Conservation (phyloP, 2,888 invertebrate species). For the Drosophila atroscutellata region DNA sequence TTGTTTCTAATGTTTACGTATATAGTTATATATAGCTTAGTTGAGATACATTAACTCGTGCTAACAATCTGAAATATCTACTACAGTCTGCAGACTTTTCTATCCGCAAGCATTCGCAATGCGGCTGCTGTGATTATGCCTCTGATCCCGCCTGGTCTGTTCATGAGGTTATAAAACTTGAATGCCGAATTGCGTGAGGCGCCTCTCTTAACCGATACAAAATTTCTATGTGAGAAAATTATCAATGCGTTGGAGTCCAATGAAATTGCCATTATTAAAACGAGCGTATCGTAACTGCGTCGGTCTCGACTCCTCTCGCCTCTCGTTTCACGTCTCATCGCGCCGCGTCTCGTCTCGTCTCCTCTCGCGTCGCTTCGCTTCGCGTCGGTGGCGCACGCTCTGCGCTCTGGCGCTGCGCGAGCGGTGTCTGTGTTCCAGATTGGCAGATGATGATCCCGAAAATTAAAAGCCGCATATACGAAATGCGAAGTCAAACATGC, state of each 20-base stretch:
- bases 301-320: conserved; percentile 17
- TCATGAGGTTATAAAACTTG: conserved; percentile 80
- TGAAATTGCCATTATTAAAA: conserved; percentile 77
- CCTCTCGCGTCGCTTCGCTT: background rate
- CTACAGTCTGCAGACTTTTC: conserved; percentile 3
- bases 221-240: conserved; percentile 82
- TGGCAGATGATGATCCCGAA: conserved; percentile 51
- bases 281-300: conserved; percentile 62
- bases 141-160: conserved; percentile 44
- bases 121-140: conserved; percentile 17
- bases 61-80: background rate
- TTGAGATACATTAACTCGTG: background rate
- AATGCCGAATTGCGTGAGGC: conserved; percentile 82
- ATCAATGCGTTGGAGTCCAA: conserved; percentile 82
- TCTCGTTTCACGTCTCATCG: background rate
- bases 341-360: background rate
- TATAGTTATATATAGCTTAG: background rate
- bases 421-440: conserved; percentile 27
- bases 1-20: background rate
- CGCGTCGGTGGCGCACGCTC: conserved; percentile 42
- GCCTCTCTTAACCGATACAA: conserved; percentile 76
- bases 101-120: conserved; percentile 19
- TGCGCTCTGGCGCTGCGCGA: conserved; percentile 14
- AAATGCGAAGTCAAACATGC: conserved; percentile 46
- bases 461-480: conserved; percentile 54